Evolutionary conservation across 2,113 vertebrate species (phyloP), one percentile per base, ranked within the genome.

Genomic region (Gadus macrocephalus): DNA sequence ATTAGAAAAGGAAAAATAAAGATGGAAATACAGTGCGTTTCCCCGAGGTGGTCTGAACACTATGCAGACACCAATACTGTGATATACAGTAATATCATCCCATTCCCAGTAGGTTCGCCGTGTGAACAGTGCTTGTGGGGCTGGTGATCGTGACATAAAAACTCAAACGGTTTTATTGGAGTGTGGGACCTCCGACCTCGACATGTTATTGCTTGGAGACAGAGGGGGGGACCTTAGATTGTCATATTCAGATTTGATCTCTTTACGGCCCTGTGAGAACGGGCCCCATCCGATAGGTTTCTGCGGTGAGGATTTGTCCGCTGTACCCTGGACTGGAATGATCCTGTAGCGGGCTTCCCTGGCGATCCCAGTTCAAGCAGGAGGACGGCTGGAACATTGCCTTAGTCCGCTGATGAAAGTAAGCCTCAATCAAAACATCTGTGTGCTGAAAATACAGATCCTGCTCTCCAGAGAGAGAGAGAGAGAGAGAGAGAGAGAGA

Each of bases 121-220:
- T 7, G 42, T 49, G 42, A 49, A 2, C 2, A 12, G 42, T 49
- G 42, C 42, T 49, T 49, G 42, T 49, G 42, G 42, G 42, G 12
- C 8, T 14, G 9, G 42, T 9, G 42, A 49, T 49, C 42, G 42
- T 1, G 2, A 9, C 8, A 49, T 49, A 49, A 49, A 49, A 11
- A 49, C 42, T 12, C 42, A 83, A 73, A 78, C 77, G 78, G 73
- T 77, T 89, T 90, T 86, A 90, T 78, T 86, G 77, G 74, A 38
- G 69, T 73, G 81, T 82, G 64, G 63, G 81, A 71, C 73, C 75
- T 82, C 79, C 90, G 84, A 91, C 85, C 85, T 89, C 82, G 31
- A 58, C 78, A 61, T 69, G 83, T 81, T 87, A 86, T 89, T 89
- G 88, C 86, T 87, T 11, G 12, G 86, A 82, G 88, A 84, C 78